Evolutionary conservation across 2,113 vertebrate species (phyloP).

Genomic region (Microcebus jonahi): DNA sequence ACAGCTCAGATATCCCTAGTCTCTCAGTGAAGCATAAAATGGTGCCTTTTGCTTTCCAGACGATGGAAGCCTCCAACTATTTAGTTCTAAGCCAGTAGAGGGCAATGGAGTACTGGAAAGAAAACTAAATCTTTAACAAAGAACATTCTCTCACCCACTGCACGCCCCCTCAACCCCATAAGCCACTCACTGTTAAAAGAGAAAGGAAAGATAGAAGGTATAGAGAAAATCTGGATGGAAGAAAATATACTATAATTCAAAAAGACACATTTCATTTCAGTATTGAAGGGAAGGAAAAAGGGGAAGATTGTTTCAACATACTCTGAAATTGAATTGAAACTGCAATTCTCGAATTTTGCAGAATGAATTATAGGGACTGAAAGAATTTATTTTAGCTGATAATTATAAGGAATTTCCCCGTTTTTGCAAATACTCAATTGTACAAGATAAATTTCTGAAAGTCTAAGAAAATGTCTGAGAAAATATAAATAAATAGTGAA

Average conservation of each 20-base stretch:
- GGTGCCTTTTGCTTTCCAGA: constrained; percentile 67
- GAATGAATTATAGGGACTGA: not conserved
- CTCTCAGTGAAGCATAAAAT: constrained; percentile 73
- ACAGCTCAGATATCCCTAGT: not conserved
- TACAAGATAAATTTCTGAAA: constrained; percentile 15
- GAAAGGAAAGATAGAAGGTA: not conserved
- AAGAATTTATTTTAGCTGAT: not conserved
- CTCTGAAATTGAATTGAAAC: not conserved
- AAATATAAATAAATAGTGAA: not conserved
- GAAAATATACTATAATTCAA: not conserved
- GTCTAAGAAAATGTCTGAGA: not conserved
- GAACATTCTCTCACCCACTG: not conserved
- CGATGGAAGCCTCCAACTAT: constrained; percentile 46
- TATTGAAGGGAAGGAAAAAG: not conserved
- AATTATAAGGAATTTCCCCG: not conserved
- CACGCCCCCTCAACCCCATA: not conserved
- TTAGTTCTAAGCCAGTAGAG: constrained; percentile 79
- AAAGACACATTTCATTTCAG: not conserved
- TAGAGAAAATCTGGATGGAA: not conserved
- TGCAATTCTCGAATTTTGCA: not conserved
- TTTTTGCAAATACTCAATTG: not conserved
- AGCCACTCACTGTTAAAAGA: not conserved
- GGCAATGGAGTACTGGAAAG: constrained; percentile 77
- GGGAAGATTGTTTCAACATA: not conserved
- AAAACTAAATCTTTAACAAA: not conserved